Conservation (phyloP, 2,113 vertebrate species). For the Parus major region DNA sequence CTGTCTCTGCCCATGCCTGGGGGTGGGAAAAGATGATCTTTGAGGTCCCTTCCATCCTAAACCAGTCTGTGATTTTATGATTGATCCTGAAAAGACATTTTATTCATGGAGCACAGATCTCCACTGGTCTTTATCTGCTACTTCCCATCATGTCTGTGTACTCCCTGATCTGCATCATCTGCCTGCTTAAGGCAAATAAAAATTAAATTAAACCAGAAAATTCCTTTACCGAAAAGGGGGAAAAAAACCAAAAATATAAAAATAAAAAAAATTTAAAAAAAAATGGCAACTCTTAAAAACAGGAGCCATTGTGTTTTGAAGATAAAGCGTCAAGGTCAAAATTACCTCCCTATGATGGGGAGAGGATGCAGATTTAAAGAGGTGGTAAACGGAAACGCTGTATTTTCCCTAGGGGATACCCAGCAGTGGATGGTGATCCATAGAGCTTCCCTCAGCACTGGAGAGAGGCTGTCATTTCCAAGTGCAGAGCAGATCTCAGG, state of each 20-base stretch:
- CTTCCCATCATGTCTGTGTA: not conserved
- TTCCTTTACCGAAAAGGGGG: no score
- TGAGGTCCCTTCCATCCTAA: not conserved
- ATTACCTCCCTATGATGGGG: not conserved
- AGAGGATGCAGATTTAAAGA: constrained; percentile 12
- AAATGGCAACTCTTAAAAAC: not conserved
- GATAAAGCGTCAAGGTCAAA: not conserved
- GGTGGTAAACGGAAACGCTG: not conserved
- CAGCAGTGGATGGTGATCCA: not conserved
- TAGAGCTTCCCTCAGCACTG: not conserved
- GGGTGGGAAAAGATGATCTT: not conserved
- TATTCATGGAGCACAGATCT: not conserved
- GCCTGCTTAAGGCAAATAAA: not conserved
- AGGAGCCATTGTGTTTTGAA: not conserved
- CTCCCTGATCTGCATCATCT: not conserved
- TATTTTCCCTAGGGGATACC: not conserved
- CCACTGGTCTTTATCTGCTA: not conserved
- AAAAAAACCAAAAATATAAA: no score
- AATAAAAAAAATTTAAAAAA: no score
- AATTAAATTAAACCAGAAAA: no score
- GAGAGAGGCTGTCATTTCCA: not conserved
- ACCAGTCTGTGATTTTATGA: not conserved
- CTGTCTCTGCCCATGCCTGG: not conserved
- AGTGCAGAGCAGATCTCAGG: not conserved
- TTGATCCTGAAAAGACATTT: not conserved